Conservation (phyloP, 2,797 vertebrate genomes). For the Pipistrellus kuhlii region DNA sequence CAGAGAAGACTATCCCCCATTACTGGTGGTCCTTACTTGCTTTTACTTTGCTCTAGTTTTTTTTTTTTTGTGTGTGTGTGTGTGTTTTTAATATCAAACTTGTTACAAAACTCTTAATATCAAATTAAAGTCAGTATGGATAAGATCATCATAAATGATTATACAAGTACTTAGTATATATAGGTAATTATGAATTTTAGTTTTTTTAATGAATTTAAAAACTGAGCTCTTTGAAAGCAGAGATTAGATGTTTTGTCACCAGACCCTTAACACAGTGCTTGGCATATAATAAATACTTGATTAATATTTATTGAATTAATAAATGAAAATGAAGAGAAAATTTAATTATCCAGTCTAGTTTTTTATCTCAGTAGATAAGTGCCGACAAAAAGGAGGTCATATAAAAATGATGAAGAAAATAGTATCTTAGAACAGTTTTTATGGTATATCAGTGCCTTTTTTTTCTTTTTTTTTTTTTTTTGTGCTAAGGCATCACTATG, state of each 20-base stretch:
- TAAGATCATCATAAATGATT: background rate
- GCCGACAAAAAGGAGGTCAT: slow-evolving; percentile 67
- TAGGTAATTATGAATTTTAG: slow-evolving; percentile 8
- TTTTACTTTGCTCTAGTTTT: background rate
- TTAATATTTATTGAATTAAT: slow-evolving; percentile 73
- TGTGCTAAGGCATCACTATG: slow-evolving; percentile 56
- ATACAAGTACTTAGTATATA: background rate
- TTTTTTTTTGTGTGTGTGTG: background rate
- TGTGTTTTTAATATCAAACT: background rate
- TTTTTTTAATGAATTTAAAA: slow-evolving; percentile 46
- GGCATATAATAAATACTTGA: slow-evolving; percentile 67
- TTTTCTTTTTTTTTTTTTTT: slow-evolving; percentile 14
- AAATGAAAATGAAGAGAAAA: slow-evolving; percentile 73
- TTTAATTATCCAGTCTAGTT: slow-evolving; percentile 68
- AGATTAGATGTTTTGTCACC: slow-evolving; percentile 28
- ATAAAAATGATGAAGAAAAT: slow-evolving; percentile 70
- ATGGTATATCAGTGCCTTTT: slow-evolving; percentile 55
- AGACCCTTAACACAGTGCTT: slow-evolving; percentile 56
- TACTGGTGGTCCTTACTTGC: background rate
- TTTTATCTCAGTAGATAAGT: slow-evolving; percentile 61
- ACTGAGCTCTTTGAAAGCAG: slow-evolving; percentile 43
- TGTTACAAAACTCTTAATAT: background rate
- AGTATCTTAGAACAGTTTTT: slow-evolving; percentile 61
- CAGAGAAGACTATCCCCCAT: background rate
- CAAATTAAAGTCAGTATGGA: background rate